phyloP scores from a whole-genome alignment of 2,888 invertebrate genomes.

The Conus canariensis region DNA sequence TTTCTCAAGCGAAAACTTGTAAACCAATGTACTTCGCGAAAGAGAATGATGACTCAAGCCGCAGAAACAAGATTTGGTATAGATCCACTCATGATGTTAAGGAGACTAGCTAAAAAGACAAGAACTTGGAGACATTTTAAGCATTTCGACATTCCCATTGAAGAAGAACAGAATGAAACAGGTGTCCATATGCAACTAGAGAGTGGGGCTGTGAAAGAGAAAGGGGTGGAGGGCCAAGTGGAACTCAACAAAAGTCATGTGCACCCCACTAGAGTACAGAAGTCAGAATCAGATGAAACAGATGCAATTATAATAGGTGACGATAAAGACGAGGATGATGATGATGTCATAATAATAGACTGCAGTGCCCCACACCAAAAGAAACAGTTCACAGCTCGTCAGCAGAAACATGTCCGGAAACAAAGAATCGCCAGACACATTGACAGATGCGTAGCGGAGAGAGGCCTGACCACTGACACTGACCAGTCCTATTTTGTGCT shows the following conservation, averaged over 20 bases:
- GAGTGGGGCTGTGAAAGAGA: neutral
- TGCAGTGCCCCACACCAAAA: neutral
- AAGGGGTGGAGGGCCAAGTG: neutral
- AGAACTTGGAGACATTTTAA: neutral
- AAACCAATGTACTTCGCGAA: neutral
- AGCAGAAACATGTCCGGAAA: neutral
- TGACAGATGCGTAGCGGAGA: neutral
- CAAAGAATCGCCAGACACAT: neutral
- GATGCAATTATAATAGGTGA: conserved; percentile 10
- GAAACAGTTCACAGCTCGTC: neutral
- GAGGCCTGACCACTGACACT: neutral
- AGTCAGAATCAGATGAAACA: neutral
- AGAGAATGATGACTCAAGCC: neutral
- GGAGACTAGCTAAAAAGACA: neutral
- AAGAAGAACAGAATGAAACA: too few species aligned
- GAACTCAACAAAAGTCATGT: neutral
- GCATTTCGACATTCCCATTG: neutral
- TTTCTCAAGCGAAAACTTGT: neutral
- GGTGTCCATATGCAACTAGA: too few species aligned
- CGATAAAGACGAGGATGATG: neutral
- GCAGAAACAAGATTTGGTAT: neutral
- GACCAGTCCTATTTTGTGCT: neutral
- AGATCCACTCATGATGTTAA: neutral
- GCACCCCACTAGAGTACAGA: neutral
- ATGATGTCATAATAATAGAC: neutral